phyloP scores from a whole-genome alignment of 2,888 invertebrate genomes.

The Acanthosepion pharaonis region DNA sequence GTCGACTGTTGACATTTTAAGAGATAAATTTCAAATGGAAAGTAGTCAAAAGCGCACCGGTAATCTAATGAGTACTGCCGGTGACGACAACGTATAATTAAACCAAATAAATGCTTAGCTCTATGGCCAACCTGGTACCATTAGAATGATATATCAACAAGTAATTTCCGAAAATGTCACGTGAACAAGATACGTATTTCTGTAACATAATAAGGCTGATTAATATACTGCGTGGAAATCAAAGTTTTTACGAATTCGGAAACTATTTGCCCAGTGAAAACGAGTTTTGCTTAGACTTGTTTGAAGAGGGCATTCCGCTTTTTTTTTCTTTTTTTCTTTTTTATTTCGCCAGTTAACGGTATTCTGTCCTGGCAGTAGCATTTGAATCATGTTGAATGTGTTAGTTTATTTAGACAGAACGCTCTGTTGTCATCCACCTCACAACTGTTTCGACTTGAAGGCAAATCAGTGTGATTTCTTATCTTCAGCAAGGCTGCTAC shows the following conservation, averaged over 20 bases:
- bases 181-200: neutral
- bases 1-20: neutral
- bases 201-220: constrained; percentile 33
- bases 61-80: neutral
- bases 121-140: neutral
- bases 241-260: neutral
- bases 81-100: constrained; percentile 21
- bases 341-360: too few species aligned
- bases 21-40: constrained; percentile 11
- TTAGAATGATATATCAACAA: constrained; percentile 33
- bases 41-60: neutral
- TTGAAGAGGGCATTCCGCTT: rapidly evolving
- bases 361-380: too few species aligned
- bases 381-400: too few species aligned
- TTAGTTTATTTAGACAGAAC: too few species aligned
- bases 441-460: too few species aligned
- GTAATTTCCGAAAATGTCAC: neutral
- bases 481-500: too few species aligned
- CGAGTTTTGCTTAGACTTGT: neutral
- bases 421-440: too few species aligned
- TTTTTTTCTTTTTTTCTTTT: neutral
- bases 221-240: neutral
- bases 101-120: neutral
- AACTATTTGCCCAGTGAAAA: too few species aligned
- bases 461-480: too few species aligned